Percentiles rank a stretch among this genome's conserved stretches.
phyloP scores from a whole-genome alignment of 2,797 vertebrate species.

The Anolis apletophallus region DNA sequence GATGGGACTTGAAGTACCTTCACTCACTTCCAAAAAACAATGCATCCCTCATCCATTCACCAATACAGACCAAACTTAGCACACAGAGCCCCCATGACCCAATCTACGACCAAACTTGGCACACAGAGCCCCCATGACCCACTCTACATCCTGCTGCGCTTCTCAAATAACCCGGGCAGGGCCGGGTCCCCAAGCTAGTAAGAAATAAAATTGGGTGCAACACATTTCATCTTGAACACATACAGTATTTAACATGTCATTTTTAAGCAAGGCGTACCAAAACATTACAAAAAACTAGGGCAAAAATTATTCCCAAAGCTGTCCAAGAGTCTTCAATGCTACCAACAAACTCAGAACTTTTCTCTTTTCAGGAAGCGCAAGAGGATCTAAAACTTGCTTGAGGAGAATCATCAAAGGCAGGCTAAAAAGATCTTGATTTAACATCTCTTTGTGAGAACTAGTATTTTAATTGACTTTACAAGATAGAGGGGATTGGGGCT shows the following conservation, averaged over 20 bases:
- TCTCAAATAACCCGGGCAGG: too few species aligned
- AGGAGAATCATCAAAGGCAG: slow-evolving; percentile 45
- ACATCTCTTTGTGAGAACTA: slow-evolving; percentile 43
- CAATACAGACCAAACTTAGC: too few species aligned
- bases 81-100: too few species aligned
- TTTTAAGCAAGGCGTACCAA: background rate
- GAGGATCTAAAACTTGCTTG: background rate
- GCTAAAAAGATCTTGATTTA: slow-evolving; percentile 50
- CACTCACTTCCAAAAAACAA: too few species aligned
- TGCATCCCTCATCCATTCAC: too few species aligned
- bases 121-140: too few species aligned
- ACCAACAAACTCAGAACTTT: background rate
- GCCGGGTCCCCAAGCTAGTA: too few species aligned
- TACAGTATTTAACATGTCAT: background rate
- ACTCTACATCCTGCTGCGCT: too few species aligned
- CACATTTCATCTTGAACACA: background rate
- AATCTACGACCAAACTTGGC: too few species aligned
- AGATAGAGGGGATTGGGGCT: slow-evolving; percentile 30
- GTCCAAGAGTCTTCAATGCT: background rate
- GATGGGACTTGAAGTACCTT: too few species aligned
- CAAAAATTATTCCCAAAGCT: background rate
- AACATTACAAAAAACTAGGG: background rate
- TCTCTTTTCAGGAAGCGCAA: background rate
- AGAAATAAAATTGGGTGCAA: background rate
- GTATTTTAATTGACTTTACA: slow-evolving; percentile 57